Evolutionary conservation across 2,888 invertebrate genomes (phyloP), one percentile per base, ranked within the genome.

Genomic region (Mythimna impura): DNA sequence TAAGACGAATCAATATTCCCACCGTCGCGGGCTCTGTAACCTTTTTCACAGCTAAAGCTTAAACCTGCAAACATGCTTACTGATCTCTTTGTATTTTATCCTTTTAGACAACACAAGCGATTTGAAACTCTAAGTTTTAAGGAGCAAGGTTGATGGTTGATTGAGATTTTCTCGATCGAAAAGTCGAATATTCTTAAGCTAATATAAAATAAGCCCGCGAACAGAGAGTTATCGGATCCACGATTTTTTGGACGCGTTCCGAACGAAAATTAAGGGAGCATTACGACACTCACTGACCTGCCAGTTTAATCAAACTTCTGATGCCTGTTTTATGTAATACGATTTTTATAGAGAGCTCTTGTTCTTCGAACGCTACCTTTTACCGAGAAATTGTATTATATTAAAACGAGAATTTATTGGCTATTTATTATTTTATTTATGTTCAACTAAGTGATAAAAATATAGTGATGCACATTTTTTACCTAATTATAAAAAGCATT

Each of bases 161-260:
- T 64, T 71, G 72, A 2, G 1, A 8, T 17, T 60, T 36, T 20
- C 20, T 22, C 20, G 64, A 75, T 83, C 73, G 81, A 90, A 91
- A 89, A 89, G 90, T 89, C 85, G 89, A 92, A 89, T 89, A 90
- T 92, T 88, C 89, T 90, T 89, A 87, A 90, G 92, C 89, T 89
- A 90, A 92, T 91, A 90, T 87, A 88, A 87, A 87, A 88, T 87
- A 88, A 87, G 84, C 84, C 76, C 80, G 89, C 85, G 88, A 90
- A 90, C 88, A 89, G 86, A 88, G 89, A 91, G 89, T 91, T 93
- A 94, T 93, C 93, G 87, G 93, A 93, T 93, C 86, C 93, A 93
- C 92, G 93, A 93, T 91, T 93, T 86, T 91, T 93, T 89, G 87
- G 90, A 89, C 90, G 90, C 86, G 87, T 90, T 90, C 87, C 82